These are phyloP conservation scores for Globodera ellingtonae DNA, from an alignment of 1,140 invertebrate genomes.

Conservation along the genomic window DNA sequence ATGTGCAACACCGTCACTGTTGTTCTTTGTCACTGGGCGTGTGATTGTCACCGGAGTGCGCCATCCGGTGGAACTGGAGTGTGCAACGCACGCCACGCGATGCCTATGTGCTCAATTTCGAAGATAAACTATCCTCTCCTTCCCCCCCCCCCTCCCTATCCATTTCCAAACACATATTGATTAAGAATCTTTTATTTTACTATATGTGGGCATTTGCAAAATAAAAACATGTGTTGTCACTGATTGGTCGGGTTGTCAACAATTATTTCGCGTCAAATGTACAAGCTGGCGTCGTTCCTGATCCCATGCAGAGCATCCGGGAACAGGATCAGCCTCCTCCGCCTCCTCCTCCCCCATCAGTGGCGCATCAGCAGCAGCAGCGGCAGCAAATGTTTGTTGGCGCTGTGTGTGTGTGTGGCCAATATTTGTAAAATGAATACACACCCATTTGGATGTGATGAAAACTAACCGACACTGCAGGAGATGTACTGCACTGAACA, in stretches of 20 bases:
- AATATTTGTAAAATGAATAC: too few species aligned
- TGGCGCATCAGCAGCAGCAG: too few species aligned
- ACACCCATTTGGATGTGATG: too few species aligned
- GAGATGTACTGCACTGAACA: too few species aligned
- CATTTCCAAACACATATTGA: too few species aligned
- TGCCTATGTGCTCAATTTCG: background rate
- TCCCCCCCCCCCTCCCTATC: too few species aligned
- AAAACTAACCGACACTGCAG: too few species aligned
- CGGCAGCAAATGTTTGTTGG: too few species aligned
- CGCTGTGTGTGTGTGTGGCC: too few species aligned
- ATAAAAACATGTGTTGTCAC: background rate
- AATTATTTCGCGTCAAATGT: background rate
- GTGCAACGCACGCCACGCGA: background rate
- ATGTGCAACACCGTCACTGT: background rate
- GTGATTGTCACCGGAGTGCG: constrained; percentile 4
- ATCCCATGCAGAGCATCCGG: background rate
- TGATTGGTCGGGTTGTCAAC: too few species aligned
- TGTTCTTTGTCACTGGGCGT: background rate
- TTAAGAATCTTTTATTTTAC: background rate
- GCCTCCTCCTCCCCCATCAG: background rate
- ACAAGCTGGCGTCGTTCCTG: background rate
- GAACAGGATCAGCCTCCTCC: background rate
- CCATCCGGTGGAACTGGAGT: background rate
- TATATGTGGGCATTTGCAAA: background rate
- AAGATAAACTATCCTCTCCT: background rate